Conservation (phyloP, 2,113 vertebrate genomes). For the Garra rufa region DNA sequence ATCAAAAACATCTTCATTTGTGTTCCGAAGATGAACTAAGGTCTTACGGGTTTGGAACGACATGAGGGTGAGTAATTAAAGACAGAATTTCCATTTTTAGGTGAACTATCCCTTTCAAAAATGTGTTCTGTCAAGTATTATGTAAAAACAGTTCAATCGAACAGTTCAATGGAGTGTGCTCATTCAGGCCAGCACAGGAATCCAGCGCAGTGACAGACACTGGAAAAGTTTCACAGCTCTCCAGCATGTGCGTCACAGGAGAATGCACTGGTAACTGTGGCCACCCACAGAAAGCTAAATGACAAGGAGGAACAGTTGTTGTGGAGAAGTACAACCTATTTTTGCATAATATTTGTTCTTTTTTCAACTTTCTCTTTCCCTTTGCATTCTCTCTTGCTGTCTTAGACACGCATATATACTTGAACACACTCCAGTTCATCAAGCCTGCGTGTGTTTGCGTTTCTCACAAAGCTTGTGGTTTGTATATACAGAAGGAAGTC, state of each 20-base stretch:
- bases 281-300: slow-evolving; percentile 34
- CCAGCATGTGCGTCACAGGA: slow-evolving; percentile 22
- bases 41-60: too few species aligned
- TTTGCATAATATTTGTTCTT: slow-evolving; percentile 3
- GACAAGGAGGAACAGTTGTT: slow-evolving; percentile 35
- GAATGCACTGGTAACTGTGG: slow-evolving; percentile 12
- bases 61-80: too few species aligned
- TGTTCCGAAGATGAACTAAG: too few species aligned
- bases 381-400: neutral
- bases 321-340: slow-evolving; percentile 10
- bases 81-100: too few species aligned
- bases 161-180: neutral
- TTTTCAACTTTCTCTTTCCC: neutral
- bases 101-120: neutral
- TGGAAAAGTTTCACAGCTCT: slow-evolving; percentile 13
- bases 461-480: neutral
- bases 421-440: neutral
- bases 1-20: too few species aligned
- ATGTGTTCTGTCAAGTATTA: neutral
- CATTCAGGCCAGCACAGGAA: neutral
- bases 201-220: neutral
- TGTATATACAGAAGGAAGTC: neutral
- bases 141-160: neutral
- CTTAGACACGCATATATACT: slow-evolving; percentile 10
- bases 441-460: neutral